Base-by-base conservation (phyloP, 2,113 vertebrate genomes). In the Acrocephalus arundinaceus region DNA sequence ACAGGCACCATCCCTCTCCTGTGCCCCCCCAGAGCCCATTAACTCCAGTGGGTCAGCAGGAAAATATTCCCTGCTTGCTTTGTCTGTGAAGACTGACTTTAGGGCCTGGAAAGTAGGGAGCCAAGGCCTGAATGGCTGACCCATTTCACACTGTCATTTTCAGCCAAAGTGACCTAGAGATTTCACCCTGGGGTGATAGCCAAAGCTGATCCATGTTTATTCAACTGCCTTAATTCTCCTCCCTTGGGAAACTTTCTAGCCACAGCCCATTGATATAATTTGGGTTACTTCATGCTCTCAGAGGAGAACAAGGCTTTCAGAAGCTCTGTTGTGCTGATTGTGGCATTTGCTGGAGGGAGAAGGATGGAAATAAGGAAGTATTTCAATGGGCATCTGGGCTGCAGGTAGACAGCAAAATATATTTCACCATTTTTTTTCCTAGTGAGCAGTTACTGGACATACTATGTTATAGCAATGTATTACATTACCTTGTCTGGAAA, bases 111-210 rank as follows among this genome's bases (percentile, higher is more conserved):
- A 84, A 90, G 81, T 14, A 6, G 25, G 13, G 24, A 90, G 22
- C 17, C 2, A 19, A 83, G 68, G 43, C 28, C 52, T 71, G 48
- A 52, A 20, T 49, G 30, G 49, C 80, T 89, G 89, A 93, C 80
- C 57, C 65, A 78, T 72, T 95, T 93, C 72, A 39, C 43, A 19
- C 10, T 5, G 1, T 67, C 51, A 35, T 95, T 92, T 94, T 67
- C 94, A 87, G 84, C 48, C 61, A 17, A 71, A 86, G 52, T 87
- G 86, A 92, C 80, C 83, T 81, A 78, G 91, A 94, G 86, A 95
- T 94, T 92, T 89, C 86, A 89, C 76, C 94, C 91, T 35, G 89
- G 83, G 76, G 83, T 80, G 57, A 52, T 31, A 78, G 48, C 65
- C 83, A 90, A 84, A 95, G 61, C 83, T 4, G 15, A 71, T 24